Evolutionary conservation across 2,113 vertebrate genomes (phyloP).

Genomic region (Acrocephalus kingi): DNA sequence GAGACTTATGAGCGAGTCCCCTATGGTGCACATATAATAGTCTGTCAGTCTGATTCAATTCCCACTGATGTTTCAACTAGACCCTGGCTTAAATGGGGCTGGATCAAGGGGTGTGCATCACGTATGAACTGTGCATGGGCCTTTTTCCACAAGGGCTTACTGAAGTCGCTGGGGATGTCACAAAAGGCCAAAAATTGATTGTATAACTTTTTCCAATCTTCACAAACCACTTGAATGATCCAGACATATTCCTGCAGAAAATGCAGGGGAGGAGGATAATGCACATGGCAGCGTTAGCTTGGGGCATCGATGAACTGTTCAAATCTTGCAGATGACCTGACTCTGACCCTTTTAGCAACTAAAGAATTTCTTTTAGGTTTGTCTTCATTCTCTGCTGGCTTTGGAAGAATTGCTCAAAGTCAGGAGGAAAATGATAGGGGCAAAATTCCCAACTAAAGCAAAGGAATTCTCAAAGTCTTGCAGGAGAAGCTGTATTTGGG

Average conservation of each 20-base stretch:
- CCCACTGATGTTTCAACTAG: constrained; percentile 35
- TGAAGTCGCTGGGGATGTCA: constrained; percentile 8
- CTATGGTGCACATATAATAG: constrained; percentile 5
- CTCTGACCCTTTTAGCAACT: not conserved
- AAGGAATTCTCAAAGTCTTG: not conserved
- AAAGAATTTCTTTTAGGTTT: not conserved
- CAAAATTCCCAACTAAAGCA: not conserved
- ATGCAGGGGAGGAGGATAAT: constrained; percentile 23
- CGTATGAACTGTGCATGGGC: not conserved
- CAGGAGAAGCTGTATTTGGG: not conserved
- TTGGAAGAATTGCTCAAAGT: not conserved
- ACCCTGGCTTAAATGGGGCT: not conserved
- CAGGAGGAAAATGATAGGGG: not conserved
- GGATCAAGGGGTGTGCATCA: constrained; percentile 29
- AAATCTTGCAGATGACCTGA: constrained; percentile 24
- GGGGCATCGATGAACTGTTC: not conserved
- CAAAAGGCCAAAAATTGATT: constrained; percentile 35
- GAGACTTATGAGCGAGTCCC: constrained; percentile 10
- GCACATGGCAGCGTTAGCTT: not conserved
- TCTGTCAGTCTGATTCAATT: not conserved
- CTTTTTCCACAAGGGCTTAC: constrained; percentile 26
- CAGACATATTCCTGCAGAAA: constrained; percentile 33
- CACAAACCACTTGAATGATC: constrained; percentile 26
- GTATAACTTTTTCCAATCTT: constrained; percentile 20
- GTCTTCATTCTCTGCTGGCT: not conserved